phyloP scores from a whole-genome alignment of 2,888 invertebrate species.

The Drosophila neutralis region DNA sequence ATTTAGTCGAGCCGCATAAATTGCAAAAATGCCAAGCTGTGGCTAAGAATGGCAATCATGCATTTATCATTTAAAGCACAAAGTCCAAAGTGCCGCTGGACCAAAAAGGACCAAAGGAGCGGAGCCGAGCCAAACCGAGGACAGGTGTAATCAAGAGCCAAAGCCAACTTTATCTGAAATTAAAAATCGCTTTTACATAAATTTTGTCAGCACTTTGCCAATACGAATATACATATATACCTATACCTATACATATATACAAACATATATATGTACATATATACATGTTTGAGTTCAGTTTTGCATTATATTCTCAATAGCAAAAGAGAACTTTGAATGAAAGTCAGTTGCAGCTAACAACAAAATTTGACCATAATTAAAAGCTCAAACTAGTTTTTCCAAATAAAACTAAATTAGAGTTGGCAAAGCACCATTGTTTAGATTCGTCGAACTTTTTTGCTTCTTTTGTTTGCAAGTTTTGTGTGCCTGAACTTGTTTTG shows the following conservation, averaged over 20 bases:
- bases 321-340: slow-evolving; percentile 17
- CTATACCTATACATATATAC: neutral
- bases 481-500: slow-evolving; percentile 15
- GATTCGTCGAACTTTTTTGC: slow-evolving; percentile 40
- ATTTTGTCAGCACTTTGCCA: slow-evolving; percentile 66
- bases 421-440: slow-evolving; percentile 34
- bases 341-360: slow-evolving; percentile 40
- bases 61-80: slow-evolving; percentile 65
- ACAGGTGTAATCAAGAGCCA: slow-evolving; percentile 62
- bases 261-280: neutral
- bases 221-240: slow-evolving; percentile 30
- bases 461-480: slow-evolving; percentile 52
- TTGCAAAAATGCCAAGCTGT: slow-evolving; percentile 33
- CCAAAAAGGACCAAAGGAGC: slow-evolving; percentile 9
- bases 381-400: slow-evolving; percentile 54
- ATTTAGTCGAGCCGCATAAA: slow-evolving; percentile 56
- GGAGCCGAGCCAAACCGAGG: neutral
- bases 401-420: slow-evolving; percentile 8
- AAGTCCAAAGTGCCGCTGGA: slow-evolving; percentile 23
- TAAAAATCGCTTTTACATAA: slow-evolving; percentile 72
- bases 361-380: slow-evolving; percentile 66
- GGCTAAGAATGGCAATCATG: slow-evolving; percentile 33
- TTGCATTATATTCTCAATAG: slow-evolving; percentile 22
- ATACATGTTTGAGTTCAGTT: slow-evolving; percentile 3
- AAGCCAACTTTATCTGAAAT: slow-evolving; percentile 73